Percentiles rank a stretch among this genome's conserved stretches.
phyloP scores from a whole-genome alignment of 2,797 vertebrate genomes.

The Sebastes nivosus region DNA sequence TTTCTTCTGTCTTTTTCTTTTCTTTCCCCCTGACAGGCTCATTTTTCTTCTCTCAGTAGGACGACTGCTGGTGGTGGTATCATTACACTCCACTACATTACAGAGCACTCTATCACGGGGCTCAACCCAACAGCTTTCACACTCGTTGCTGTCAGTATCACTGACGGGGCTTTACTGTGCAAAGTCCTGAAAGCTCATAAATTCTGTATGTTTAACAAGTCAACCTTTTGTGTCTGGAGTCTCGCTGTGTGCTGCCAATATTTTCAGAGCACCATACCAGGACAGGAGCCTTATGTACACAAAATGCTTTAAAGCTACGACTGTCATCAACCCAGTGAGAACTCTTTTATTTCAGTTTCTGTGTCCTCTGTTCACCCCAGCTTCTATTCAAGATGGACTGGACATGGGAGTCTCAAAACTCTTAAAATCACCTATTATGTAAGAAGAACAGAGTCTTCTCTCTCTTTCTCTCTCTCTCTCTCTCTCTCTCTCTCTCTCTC shows the following conservation, averaged over 20 bases:
- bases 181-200: slow-evolving; percentile 58
- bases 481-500: not conserved
- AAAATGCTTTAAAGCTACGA: slow-evolving; percentile 2
- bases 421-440: slow-evolving; percentile 50
- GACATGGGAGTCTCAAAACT: slow-evolving; percentile 12
- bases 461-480: not conserved
- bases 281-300: slow-evolving; percentile 23
- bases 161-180: slow-evolving; percentile 38
- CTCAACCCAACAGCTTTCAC: slow-evolving; percentile 49
- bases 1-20: slow-evolving; percentile 44
- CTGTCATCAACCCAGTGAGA: slow-evolving; percentile 30
- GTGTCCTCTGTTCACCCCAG: slow-evolving; percentile 38
- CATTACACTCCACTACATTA: slow-evolving; percentile 61
- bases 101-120: slow-evolving; percentile 55
- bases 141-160: slow-evolving; percentile 56
- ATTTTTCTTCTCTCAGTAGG: slow-evolving; percentile 67
- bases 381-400: slow-evolving; percentile 19
- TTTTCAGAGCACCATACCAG: slow-evolving; percentile 33
- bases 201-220: slow-evolving; percentile 55
- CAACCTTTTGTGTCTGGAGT: slow-evolving; percentile 48
- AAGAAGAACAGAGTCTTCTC: slow-evolving; percentile 35
- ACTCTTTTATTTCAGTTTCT: slow-evolving; percentile 22
- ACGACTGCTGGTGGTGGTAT: slow-evolving; percentile 56
- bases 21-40: slow-evolving; percentile 60
- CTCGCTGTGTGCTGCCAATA: slow-evolving; percentile 30